These are phyloP conservation scores for Tipula unca DNA, from an alignment of 2,888 invertebrate species.

Conservation along the genomic window DNA sequence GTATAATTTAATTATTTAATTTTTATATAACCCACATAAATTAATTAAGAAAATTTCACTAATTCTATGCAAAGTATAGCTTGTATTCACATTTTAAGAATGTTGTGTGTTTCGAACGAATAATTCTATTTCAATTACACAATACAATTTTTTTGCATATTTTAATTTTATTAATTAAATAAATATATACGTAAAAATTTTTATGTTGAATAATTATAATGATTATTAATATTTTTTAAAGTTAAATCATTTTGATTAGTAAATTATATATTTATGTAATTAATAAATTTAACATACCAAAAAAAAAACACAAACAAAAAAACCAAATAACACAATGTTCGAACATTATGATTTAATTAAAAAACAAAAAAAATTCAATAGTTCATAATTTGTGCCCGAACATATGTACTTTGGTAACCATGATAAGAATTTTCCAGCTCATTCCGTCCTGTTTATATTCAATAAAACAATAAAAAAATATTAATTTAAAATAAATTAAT, in stretches of 20 bases:
- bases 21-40: conserved; percentile 44
- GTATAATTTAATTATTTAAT: conserved; percentile 34
- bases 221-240: neutral
- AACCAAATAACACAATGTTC: neutral
- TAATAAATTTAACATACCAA: neutral
- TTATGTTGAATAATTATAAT: neutral
- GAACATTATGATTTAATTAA: neutral
- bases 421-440: neutral
- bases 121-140: neutral
- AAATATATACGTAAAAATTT: neutral
- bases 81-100: conserved; percentile 47
- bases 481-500: neutral
- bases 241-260: neutral
- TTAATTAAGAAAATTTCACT: conserved; percentile 69
- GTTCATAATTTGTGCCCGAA: neutral
- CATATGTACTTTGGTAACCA: neutral
- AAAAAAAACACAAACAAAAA: neutral
- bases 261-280: neutral
- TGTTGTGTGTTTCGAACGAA: neutral
- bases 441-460: neutral
- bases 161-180: conserved; percentile 14
- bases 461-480: neutral
- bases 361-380: neutral
- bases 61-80: conserved; percentile 91
- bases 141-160: neutral